Evolutionary conservation across 1,140 invertebrate species (phyloP), one percentile per base, ranked within the genome.

Genomic region (Drosophila erecta): DNA sequence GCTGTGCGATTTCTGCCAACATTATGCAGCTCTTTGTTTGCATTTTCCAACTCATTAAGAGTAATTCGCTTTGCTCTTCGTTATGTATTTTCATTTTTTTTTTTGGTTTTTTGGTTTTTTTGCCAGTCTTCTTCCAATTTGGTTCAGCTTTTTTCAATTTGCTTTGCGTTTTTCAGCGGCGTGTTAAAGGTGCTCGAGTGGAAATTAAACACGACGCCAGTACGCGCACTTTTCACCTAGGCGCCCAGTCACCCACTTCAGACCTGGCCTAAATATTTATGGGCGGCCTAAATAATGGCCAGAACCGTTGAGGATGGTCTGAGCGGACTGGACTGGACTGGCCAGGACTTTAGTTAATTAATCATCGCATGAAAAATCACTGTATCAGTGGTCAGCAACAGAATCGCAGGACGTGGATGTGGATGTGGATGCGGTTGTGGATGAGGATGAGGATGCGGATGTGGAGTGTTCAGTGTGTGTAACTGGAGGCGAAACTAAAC

Each of bases 41-140:
- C 77, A 76, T 81, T 81, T 80, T 80, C 72, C 78, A 81, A 81
- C 78, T 81, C 78, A 81, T 81, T 81, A 81, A 76, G 77, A 80
- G 65, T 74, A 72, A 81, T 80, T 81, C 55, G 77, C 64, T 60
- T 69, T 80, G 43, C 50, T 58, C 50, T 70, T 69, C 53, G 65
- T 56, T 66, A 55, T 59, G 60, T 67, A 47, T 69, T 76, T 69
- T 38, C 15, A 50, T 38, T 33, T 30, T 35, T 10, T 24, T 22
- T 51, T 49, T 38, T 15, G n/a, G 27, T 8, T 35, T 20, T 7
- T n/a, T 15, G 15, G 17, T 10, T 7, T 47, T 30, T 37, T 22
- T 27, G 54, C 33, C 66, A 6, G 27, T 37, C 41, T 44, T 20
- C 20, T 33, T 8, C 17, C 27, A 44, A 40, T 43, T 17, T 24